Base-by-base conservation (phyloP, 2,797 vertebrate genomes). In the Thalassophryne amazonica region DNA sequence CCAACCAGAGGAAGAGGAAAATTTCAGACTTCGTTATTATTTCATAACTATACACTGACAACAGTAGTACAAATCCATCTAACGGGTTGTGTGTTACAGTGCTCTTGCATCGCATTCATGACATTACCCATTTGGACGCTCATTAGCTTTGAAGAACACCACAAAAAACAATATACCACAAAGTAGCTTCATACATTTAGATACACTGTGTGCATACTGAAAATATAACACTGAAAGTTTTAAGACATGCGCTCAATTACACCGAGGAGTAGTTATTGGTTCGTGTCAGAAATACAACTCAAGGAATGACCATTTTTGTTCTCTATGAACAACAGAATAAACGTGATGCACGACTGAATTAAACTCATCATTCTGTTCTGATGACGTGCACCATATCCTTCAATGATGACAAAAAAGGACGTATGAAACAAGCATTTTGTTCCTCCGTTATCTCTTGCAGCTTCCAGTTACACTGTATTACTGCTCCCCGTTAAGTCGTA, bases 11-110 rank as follows among this genome's bases (percentile, higher is more conserved):
- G 27, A n/a, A n/a, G n/a, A n/a, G n/a, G 37, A 45, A 24, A 32
- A 28, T 49, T 33, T 15, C 49, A 23, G 60, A 62, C 58, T 52
- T 69, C 38, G 7, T 50, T 70, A 56, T 82, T 76, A 72, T 83
- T 84, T 76, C 83, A 76, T 79, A 83, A 83, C 83, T 80, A 49
- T 61, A 88, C 83, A 77, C 49, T 60, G 57, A 81, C 75, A 86
- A 86, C 78, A 83, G 81, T 81, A 73, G 86, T 73, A 84, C 69
- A 83, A 86, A 86, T 71, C 71, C 74, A 76, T 81, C 45, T 73
- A 74, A 63, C 10, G 33, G 65, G 25, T 60, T 73, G 54, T 66
- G 74, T 84, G 83, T 87, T 83, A 84, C 80, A 85, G 83, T 74
- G 80, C 72, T 76, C 47, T 69, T 87, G 70, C 51, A 72, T 75